Conservation (phyloP, 2,888 invertebrate species). For the Monopis laevigella region DNA sequence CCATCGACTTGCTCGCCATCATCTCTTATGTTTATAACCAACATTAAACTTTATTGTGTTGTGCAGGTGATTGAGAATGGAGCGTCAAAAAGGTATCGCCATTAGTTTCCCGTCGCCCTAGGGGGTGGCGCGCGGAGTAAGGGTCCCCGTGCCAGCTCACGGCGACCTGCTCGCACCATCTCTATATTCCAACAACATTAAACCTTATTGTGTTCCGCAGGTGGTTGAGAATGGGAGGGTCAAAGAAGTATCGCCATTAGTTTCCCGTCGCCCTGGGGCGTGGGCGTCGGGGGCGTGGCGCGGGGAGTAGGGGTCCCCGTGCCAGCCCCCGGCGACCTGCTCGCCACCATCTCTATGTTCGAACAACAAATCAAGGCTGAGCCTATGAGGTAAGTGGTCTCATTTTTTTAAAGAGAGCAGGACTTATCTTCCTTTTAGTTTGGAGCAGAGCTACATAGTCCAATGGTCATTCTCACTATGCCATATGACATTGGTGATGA, state of each 20-base stretch:
- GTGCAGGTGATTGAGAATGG: conserved; percentile 7
- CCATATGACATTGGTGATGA: too few species aligned
- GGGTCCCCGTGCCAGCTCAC: conserved; percentile 70
- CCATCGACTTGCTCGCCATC: too few species aligned
- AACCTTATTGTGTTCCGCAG: neutral
- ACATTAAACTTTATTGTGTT: too few species aligned
- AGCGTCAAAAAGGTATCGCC: conserved; percentile 25
- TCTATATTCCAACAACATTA: conserved; percentile 77
- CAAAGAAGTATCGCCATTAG: conserved; percentile 56
- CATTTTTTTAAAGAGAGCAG: conserved; percentile 12
- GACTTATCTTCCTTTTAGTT: too few species aligned
- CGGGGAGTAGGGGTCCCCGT: conserved; percentile 70
- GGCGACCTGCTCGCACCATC: conserved; percentile 71
- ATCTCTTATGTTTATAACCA: too few species aligned
- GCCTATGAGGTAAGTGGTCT: conserved; percentile 67
- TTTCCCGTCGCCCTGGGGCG: conserved; percentile 71
- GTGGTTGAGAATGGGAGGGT: conserved; percentile 3
- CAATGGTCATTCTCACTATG: too few species aligned
- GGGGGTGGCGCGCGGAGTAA: conserved; percentile 69
- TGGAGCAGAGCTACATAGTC: too few species aligned
- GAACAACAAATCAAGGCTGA: conserved; percentile 77
- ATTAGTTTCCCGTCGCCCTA: conserved; percentile 71
- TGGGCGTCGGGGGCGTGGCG: conserved; percentile 70
- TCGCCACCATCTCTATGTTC: conserved; percentile 73
- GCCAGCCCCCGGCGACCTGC: conserved; percentile 70